Percentiles rank a stretch among this genome's conserved stretches.
phyloP scores from a whole-genome alignment of 2,113 vertebrate species.

The Nanorana parkeri region DNA sequence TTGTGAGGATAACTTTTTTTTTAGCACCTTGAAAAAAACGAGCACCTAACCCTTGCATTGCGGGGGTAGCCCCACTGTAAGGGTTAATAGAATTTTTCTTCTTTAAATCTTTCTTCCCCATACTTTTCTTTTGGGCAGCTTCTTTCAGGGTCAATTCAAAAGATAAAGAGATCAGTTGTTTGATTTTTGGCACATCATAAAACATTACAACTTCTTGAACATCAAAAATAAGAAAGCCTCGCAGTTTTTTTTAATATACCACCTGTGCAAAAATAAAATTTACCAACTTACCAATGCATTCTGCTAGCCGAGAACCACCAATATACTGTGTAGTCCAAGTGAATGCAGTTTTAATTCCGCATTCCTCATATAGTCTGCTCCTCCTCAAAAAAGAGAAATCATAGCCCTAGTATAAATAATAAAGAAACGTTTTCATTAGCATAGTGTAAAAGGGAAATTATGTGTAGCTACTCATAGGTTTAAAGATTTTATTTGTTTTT shows the following conservation, averaged over 20 bases:
- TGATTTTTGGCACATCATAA: neutral
- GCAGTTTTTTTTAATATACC: neutral
- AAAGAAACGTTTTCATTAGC: neutral
- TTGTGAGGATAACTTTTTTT: no score
- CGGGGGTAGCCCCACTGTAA: no score
- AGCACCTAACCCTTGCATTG: no score
- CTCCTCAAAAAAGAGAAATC: constrained; percentile 75
- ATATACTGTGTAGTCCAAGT: constrained; percentile 68
- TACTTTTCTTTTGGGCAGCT: neutral
- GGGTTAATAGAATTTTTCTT: no score
- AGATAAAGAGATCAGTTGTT: neutral
- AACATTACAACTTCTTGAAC: neutral
- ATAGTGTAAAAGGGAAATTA: no score
- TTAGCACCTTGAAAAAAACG: no score
- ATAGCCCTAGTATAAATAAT: constrained; percentile 70
- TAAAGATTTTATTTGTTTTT: no score
- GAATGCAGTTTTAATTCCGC: constrained; percentile 58
- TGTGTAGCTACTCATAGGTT: no score
- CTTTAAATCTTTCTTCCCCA: neutral
- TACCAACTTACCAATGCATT: constrained; percentile 69
- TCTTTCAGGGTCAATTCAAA: neutral
- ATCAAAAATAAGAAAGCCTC: neutral
- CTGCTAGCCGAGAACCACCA: constrained; percentile 69
- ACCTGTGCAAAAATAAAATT: neutral
- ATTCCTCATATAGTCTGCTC: constrained; percentile 72